Evolutionary conservation across 2,888 invertebrate species (phyloP).

Genomic region (Ametastegia equiseti): DNA sequence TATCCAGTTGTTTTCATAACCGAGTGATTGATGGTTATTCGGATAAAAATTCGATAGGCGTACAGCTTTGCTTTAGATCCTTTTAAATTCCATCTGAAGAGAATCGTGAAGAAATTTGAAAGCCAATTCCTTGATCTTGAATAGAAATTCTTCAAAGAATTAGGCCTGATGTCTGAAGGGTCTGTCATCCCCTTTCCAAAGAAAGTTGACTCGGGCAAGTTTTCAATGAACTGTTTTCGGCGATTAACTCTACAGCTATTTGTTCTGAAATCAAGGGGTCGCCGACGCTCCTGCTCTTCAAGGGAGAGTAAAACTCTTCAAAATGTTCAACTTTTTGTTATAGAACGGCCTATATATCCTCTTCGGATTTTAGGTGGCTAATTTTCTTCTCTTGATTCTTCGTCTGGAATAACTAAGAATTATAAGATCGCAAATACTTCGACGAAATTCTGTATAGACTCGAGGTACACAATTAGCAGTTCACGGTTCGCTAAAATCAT

Average conservation of each 20-base stretch:
- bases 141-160: background rate
- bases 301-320: background rate
- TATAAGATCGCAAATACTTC: background rate
- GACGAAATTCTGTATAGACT: background rate
- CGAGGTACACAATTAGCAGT: background rate
- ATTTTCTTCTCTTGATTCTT: slow-evolving; percentile 5
- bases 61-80: background rate
- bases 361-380: background rate
- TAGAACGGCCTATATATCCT: background rate
- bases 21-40: background rate
- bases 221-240: background rate
- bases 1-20: too few species aligned
- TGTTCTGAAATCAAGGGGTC: background rate
- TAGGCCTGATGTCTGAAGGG: background rate
- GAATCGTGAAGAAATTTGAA: background rate
- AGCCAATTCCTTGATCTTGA: background rate
- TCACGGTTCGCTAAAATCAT: background rate
- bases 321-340: background rate
- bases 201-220: background rate
- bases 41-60: background rate
- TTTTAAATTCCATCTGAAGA: background rate
- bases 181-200: background rate
- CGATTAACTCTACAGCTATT: background rate
- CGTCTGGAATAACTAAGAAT: background rate
- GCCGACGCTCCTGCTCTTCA: background rate